These are phyloP conservation scores for Heteromurus nitidus DNA, from an alignment of 2,888 invertebrate genomes.

Conservation along the genomic window DNA sequence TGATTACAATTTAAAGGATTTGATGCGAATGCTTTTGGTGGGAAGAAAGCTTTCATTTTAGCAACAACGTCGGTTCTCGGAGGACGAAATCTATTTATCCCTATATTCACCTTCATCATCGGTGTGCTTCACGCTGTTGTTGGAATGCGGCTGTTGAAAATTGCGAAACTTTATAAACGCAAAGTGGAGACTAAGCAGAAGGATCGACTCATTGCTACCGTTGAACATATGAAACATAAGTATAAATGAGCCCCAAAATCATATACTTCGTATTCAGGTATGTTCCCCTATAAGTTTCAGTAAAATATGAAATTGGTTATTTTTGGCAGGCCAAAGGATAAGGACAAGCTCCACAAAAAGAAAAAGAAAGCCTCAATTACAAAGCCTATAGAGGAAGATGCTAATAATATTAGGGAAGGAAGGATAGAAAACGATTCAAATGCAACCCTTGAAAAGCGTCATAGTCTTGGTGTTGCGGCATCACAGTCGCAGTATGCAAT, in stretches of 20 bases:
- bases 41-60: constrained; percentile 93
- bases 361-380: too few species aligned
- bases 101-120: constrained; percentile 75
- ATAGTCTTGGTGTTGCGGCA: too few species aligned
- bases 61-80: constrained; percentile 97
- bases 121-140: constrained; percentile 3
- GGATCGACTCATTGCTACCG: background rate
- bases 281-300: background rate
- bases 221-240: background rate
- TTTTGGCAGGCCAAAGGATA: too few species aligned
- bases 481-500: background rate
- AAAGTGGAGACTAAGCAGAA: background rate
- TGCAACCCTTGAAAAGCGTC: too few species aligned
- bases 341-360: too few species aligned
- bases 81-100: constrained; percentile 97
- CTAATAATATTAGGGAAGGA: too few species aligned
- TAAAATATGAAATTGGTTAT: too few species aligned
- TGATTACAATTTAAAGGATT: constrained; percentile 81
- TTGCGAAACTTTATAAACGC: background rate
- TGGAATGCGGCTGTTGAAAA: background rate
- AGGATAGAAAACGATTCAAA: too few species aligned
- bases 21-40: constrained; percentile 92
- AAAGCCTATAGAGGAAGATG: too few species aligned
- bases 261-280: background rate
- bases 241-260: background rate